Percentiles rank a stretch among this genome's conserved stretches.
phyloP scores from a whole-genome alignment of 1,140 invertebrate species.

The Penaeus vannamei region DNA sequence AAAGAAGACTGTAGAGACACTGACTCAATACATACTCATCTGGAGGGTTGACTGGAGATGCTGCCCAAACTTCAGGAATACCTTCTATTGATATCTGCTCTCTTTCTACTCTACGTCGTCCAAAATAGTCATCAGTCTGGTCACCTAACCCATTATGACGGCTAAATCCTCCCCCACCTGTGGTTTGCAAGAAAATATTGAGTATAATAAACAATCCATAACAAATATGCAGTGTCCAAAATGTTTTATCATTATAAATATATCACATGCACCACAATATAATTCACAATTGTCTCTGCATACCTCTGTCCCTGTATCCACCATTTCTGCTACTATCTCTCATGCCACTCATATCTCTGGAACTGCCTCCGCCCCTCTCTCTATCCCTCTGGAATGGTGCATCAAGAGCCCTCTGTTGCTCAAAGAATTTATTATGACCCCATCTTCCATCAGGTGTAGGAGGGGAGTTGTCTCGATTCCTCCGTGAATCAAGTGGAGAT shows the following conservation, averaged over 20 bases:
- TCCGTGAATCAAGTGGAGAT: constrained; percentile 1
- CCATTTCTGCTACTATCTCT: background rate
- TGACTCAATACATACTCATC: constrained; percentile 34
- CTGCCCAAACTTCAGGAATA: constrained; percentile 38
- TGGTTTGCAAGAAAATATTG: background rate
- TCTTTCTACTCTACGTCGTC: constrained; percentile 34
- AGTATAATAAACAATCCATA: background rate
- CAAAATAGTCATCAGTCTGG: constrained; percentile 52
- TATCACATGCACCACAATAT: background rate
- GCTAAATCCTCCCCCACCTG: constrained; percentile 35
- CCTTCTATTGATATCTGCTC: constrained; percentile 53
- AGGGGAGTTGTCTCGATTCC: constrained; percentile 49
- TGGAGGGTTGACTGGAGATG: constrained; percentile 24
- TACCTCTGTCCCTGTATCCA: constrained; percentile 42
- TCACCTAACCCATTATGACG: constrained; percentile 1
- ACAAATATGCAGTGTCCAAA: background rate
- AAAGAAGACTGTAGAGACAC: too few relatives aligned
- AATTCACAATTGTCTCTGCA: background rate
- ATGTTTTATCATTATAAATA: background rate
- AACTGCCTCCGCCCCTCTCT: constrained; percentile 36
- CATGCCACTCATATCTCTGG: constrained; percentile 3
- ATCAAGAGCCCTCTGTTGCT: constrained; percentile 39
- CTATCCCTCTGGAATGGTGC: constrained; percentile 18
- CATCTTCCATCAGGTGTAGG: constrained; percentile 56
- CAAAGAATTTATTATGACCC: constrained; percentile 58